Conservation (phyloP, 2,797 vertebrate species). For the Pteropus rufus region DNA sequence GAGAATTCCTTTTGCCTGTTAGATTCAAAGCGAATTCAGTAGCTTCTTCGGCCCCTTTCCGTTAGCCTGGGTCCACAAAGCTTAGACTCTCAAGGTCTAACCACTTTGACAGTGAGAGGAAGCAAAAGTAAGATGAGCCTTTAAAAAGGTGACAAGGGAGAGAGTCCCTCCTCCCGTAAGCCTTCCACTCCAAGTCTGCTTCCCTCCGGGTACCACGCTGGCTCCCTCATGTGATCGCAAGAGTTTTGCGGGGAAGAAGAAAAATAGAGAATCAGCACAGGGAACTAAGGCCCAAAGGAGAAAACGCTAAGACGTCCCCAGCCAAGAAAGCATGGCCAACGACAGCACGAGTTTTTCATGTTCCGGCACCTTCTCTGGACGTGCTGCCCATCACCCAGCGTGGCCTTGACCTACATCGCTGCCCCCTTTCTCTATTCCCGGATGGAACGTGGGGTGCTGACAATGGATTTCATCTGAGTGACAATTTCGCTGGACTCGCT, state of each 20-base stretch:
- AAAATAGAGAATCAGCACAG: neutral
- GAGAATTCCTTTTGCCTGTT: neutral
- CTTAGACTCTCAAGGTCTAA: neutral
- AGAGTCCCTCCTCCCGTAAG: neutral
- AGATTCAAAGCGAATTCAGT: neutral
- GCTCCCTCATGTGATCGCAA: neutral
- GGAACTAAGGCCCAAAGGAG: neutral
- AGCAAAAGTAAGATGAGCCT: neutral
- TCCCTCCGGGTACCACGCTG: neutral
- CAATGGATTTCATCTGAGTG: neutral
- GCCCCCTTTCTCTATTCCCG: too few relatives aligned
- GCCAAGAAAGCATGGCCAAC: neutral
- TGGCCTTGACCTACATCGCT: neutral
- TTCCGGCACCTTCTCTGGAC: neutral
- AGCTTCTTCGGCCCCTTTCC: neutral
- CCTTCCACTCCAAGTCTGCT: neutral
- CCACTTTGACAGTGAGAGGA: neutral
- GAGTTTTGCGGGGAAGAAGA: neutral
- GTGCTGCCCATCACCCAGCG: neutral
- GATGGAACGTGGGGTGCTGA: neutral
- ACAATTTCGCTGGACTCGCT: neutral
- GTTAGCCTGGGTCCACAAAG: neutral
- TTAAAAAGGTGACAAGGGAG: neutral
- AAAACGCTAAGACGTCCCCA: neutral
- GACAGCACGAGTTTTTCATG: neutral